Evolutionary conservation across 92 coral and sea anemone species (phyloP).

Genomic region (Epizoanthus rinbou): DNA sequence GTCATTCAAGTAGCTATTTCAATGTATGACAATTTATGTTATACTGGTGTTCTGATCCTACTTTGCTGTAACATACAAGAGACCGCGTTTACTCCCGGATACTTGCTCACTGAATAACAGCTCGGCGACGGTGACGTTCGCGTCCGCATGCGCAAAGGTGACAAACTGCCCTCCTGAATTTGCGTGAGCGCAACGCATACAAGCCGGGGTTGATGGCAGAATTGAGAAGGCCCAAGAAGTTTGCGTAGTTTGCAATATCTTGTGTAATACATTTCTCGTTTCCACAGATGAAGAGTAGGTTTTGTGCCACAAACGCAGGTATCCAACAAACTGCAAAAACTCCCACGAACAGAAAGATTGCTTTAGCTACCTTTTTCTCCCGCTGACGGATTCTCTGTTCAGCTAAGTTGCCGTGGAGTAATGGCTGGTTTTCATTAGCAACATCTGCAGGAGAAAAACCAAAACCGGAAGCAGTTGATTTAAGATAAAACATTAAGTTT

Average conservation of each 20-base stretch:
- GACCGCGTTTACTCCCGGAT: too few relatives aligned
- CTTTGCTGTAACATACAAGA: too few relatives aligned
- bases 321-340: constrained; percentile 53
- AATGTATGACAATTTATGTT: too few relatives aligned
- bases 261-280: background rate
- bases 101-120: background rate
- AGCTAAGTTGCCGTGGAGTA: constrained; percentile 14
- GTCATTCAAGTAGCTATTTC: too few relatives aligned
- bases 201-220: constrained; percentile 57
- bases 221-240: constrained; percentile 48
- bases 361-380: constrained; percentile 54
- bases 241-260: background rate
- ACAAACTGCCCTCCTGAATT: constrained; percentile 50
- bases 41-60: too few relatives aligned
- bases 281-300: constrained; percentile 31
- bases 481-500: too few relatives aligned
- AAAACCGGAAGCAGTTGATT: background rate
- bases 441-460: background rate
- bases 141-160: constrained; percentile 3
- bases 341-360: constrained; percentile 59
- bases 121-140: background rate
- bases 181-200: constrained; percentile 46
- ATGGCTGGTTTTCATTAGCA: constrained; percentile 17
- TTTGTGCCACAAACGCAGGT: constrained; percentile 46
- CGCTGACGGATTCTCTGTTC: constrained; percentile 32